A percentile compares a stretch with the other conserved stretches of the same genome.
Evolutionary conservation across 2,888 invertebrate genomes (phyloP).

Genomic region (Callinectes sapidus): DNA sequence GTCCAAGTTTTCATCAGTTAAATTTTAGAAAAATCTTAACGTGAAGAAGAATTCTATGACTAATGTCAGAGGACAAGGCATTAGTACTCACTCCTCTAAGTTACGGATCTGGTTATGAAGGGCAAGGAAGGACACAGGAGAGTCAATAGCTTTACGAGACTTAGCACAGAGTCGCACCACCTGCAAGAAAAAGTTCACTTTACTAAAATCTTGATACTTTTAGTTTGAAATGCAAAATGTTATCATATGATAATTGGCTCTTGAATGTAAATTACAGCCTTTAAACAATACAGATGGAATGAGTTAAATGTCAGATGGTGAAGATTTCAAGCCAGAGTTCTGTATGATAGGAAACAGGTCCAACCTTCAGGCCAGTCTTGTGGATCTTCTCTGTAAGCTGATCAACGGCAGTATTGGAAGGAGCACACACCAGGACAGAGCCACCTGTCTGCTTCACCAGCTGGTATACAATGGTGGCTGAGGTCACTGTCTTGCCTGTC

Average conservation of each 20-base stretch:
- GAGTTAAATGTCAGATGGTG: not conserved
- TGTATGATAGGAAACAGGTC: not conserved
- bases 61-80: conserved; percentile 2
- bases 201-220: not conserved
- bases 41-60: conserved; percentile 38
- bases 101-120: conserved; percentile 98
- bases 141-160: conserved; percentile 97
- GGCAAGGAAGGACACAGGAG: conserved; percentile 96
- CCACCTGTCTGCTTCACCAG: conserved; percentile 93
- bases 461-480: conserved; percentile 99
- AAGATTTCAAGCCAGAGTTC: not conserved
- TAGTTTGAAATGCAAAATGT: not conserved
- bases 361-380: conserved; percentile 91
- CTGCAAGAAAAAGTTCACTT: conserved; percentile 72
- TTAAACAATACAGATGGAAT: not conserved
- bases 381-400: conserved; percentile 99
- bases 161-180: conserved; percentile 95
- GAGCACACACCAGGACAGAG: conserved; percentile 95
- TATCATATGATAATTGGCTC: not conserved
- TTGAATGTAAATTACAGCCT: not conserved
- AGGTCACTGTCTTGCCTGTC: conserved; percentile 99
- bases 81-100: conserved; percentile 83
- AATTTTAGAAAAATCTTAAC: not conserved
- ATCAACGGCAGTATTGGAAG: conserved; percentile 99
- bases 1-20: not conserved